Base-by-base conservation (phyloP, 2,888 invertebrate genomes). In the Amphipoea oculea region DNA sequence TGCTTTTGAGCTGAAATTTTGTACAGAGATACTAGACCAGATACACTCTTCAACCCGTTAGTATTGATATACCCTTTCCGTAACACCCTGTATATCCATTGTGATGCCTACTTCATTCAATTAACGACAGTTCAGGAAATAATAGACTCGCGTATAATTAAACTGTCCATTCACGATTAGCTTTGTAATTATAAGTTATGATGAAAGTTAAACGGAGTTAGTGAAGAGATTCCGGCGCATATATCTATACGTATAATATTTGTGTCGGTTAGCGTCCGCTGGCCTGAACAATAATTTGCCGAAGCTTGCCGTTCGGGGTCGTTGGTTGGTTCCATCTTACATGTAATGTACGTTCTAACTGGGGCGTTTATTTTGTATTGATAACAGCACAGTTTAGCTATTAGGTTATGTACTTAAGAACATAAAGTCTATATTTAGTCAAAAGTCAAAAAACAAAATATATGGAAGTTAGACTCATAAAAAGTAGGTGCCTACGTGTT, bases 151-250 rank as follows among this genome's bases (percentile, higher is more conserved):
- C 54, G 65, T 66, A 65, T 73, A 86, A 73, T 82, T 70, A 73
- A 83, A 84, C 60, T 45, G 66, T 66, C 66, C 70, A 57, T 62
- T 77, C 42, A 63, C 77, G 73, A 73, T 78, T 77, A 77, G 73
- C 71, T 86, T 73, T 42, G 29, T 72, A 69, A 62, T 79, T 71
- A 71, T 79, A 86, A 86, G 62, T 80, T 75, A 80, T 73, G 70
- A 76, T 51, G 40, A 86, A 83, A 86, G 68, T 80, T 74, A 45
- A n/a, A 69, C 60, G 51, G 78, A 86, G 76, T 80, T 74, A 45
- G 60, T 48, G 51, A 42, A 62, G 62, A 66, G 67, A 72, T 73
- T 76, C 67, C 14, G 45, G 42, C 51, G 57, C 57, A 54, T 72
- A 66, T 7, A 57, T 36, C 29, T 14, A 4, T 36, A 40, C 12